Percentiles rank a stretch among this genome's conserved stretches.
phyloP scores from a whole-genome alignment of 1,140 invertebrate species.

The Neotoxoptera formosana region DNA sequence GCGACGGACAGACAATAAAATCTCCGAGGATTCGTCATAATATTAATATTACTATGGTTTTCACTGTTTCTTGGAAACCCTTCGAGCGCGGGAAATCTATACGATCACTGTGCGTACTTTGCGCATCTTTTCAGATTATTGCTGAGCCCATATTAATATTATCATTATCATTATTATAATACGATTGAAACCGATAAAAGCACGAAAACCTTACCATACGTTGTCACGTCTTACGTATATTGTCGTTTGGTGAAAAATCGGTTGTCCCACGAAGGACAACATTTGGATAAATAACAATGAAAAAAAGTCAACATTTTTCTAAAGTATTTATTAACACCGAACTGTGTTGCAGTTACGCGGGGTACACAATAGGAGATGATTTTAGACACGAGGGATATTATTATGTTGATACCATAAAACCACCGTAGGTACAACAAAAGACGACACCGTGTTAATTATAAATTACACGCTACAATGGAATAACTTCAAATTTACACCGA shows the following conservation, averaged over 20 bases:
- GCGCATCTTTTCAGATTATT: background rate
- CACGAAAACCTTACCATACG: too few relatives aligned
- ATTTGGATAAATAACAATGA: background rate
- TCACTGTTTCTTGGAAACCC: background rate
- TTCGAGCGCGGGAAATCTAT: background rate
- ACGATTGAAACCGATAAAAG: background rate
- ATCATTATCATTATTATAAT: background rate
- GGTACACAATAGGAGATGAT: background rate
- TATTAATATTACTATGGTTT: background rate
- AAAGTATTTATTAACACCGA: background rate
- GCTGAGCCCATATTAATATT: background rate
- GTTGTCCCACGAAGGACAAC: background rate
- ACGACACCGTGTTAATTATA: background rate
- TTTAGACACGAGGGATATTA: background rate
- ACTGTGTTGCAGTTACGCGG: background rate
- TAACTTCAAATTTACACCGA: constrained; percentile 1
- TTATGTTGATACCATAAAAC: background rate
- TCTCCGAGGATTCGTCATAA: background rate
- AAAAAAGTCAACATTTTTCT: background rate
- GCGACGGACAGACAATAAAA: background rate
- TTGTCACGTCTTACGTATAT: background rate
- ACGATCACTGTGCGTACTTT: background rate
- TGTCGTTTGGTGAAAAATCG: background rate
- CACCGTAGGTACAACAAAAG: background rate
- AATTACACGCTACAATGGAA: background rate